Evolutionary conservation across 1,140 invertebrate species (phyloP).

Genomic region (Chymomyza costata): DNA sequence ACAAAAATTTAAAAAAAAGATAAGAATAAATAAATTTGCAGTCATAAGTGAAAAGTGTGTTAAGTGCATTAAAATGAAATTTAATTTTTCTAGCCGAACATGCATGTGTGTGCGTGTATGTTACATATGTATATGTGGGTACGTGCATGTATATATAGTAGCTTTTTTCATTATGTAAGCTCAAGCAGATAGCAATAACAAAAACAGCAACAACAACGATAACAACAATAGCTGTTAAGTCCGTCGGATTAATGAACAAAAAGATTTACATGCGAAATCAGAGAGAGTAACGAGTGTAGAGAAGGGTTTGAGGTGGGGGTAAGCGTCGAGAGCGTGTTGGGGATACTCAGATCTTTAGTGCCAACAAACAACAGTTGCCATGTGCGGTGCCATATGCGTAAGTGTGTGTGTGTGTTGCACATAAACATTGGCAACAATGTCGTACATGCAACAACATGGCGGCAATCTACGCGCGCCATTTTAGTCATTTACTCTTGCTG

Average conservation of each 20-base stretch:
- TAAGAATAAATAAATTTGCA: constrained; percentile 41
- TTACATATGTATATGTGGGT: constrained; percentile 6
- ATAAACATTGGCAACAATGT: constrained; percentile 29
- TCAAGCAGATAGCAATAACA: too few relatives aligned
- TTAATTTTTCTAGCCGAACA: constrained; percentile 36
- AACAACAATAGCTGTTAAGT: constrained; percentile 38
- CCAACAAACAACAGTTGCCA: too few relatives aligned
- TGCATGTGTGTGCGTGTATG: constrained; percentile 1
- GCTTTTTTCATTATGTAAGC: constrained; percentile 44
- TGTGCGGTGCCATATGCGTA: neutral
- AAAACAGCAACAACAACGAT: constrained; percentile 24
- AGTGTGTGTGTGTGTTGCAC: constrained; percentile 1
- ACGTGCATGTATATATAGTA: constrained; percentile 7
- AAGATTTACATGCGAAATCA: constrained; percentile 63
- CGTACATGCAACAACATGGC: constrained; percentile 33
- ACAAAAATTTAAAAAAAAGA: constrained; percentile 14
- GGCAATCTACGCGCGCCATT: constrained; percentile 27
- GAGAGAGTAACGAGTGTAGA: constrained; percentile 7
- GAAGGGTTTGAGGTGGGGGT: too few relatives aligned
- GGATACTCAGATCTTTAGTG: too few relatives aligned
- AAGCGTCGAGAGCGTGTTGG: too few relatives aligned
- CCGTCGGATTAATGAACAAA: constrained; percentile 47
- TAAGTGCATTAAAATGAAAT: constrained; percentile 66
- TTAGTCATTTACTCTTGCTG: too few relatives aligned
- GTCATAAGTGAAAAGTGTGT: constrained; percentile 59